Evolutionary conservation across 2,113 vertebrate genomes (phyloP), one percentile per base, ranked within the genome.

Genomic region (Pterocles burchelli): DNA sequence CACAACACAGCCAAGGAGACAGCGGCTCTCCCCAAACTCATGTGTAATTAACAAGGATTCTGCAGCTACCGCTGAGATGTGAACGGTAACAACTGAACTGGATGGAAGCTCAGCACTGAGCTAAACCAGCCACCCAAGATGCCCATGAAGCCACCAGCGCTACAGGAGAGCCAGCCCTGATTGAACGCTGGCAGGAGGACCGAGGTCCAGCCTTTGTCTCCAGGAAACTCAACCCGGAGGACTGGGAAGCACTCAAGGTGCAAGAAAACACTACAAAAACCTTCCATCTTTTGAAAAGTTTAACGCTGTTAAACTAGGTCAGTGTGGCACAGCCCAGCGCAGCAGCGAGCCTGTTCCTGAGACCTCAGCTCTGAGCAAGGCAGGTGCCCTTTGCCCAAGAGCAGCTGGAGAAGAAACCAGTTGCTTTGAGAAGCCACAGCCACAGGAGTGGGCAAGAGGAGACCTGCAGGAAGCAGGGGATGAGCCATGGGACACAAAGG

Each of bases 101-200:
- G 51, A 28, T 18, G 31, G 52, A 26, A 90, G 76, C 34, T 11
- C 67, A 66, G 74, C 1, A 5, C 74, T 15, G 74, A 73, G 54
- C 67, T 63, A 1, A 38, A 85, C 24, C 57, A 91, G 43, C 66
- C 9, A 1, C 72, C 41, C 2, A 21, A 48, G 79, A 28, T 18
- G 24, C 45, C 83, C 11, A 9, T 0, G 0, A 46, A 10, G 3
- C 17, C 4, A 0, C 24, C 18, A 26, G 77, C 0, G 0, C 36
- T 1, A 1, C 87, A 48, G 68, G 34, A 75, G 17, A 72, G 77
- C 36, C 54, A 33, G 54, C 66, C n/a, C 66, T 34, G 28, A 49
- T 0, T 4, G 25, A 73, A 55, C 0, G 0, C 20, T 13, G 45
- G 22, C 59, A 83, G 46, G 67, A 38, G 46, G 67, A 38, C 48